These are phyloP conservation scores for Muscidifurax raptorellus DNA, from an alignment of 1,140 invertebrate genomes.

Conservation along the genomic window DNA sequence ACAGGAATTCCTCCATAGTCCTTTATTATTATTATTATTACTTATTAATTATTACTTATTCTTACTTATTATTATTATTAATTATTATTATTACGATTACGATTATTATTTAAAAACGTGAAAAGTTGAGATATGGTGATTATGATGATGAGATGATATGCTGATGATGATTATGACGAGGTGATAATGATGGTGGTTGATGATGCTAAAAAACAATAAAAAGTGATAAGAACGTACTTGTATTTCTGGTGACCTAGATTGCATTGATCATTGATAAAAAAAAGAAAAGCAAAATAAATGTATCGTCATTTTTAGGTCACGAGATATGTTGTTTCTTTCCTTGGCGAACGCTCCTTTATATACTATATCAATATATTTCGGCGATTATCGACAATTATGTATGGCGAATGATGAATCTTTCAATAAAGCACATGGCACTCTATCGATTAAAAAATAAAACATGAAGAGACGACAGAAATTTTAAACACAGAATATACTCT, in stretches of 20 bases:
- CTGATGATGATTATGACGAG: slow-evolving; percentile 26
- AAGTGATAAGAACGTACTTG: slow-evolving; percentile 64
- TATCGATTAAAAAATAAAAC: slow-evolving; percentile 40
- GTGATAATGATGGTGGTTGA: slow-evolving; percentile 44
- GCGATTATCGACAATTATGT: slow-evolving; percentile 50
- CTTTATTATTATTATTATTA: slow-evolving; percentile 62
- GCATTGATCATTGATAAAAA: slow-evolving; percentile 71
- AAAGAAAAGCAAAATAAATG: slow-evolving; percentile 80
- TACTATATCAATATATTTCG: slow-evolving; percentile 54
- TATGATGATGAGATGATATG: slow-evolving; percentile 46
- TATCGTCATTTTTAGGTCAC: slow-evolving; percentile 84
- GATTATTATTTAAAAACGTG: slow-evolving; percentile 70
- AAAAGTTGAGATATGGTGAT: slow-evolving; percentile 59
- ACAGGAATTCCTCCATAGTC: slow-evolving; percentile 72
- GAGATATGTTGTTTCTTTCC: slow-evolving; percentile 67
- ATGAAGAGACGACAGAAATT: slow-evolving; percentile 42
- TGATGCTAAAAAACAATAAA: slow-evolving; percentile 50
- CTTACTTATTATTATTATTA: slow-evolving; percentile 42
- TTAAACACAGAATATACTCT: slow-evolving; percentile 8
- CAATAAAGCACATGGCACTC: slow-evolving; percentile 54
- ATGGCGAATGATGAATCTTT: slow-evolving; percentile 53
- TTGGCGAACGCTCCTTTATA: slow-evolving; percentile 63
- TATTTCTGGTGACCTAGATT: slow-evolving; percentile 75
- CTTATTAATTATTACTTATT: slow-evolving; percentile 39
- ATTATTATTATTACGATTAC: slow-evolving; percentile 41